Base-by-base conservation (phyloP, 2,888 invertebrate species). In the Tinea trinotella region DNA sequence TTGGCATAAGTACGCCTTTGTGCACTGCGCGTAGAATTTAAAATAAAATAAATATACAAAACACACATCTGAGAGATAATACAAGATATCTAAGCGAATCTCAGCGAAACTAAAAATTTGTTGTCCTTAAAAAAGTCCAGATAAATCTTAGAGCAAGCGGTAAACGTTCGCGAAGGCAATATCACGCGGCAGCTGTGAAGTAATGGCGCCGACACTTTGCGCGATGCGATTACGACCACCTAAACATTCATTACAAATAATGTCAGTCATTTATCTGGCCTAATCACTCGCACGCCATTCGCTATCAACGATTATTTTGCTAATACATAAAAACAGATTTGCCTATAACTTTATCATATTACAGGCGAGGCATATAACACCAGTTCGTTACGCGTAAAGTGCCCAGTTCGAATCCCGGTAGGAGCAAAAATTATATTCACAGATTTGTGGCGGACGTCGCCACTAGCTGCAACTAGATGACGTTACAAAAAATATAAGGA, bases 181-280 rank as follows among this genome's bases (percentile, higher is more conserved):
- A 84, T 81, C 79, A 78, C 75, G 76, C 82, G 76, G 77, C 84
- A 83, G 84, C 83, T 83, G 83, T 68, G 74, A 68, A 71, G 81
- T 82, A 80, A 84, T 84, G 83, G 84, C 79, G 80, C 74, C 78
- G 80, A 78, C 83, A 83, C 81, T 84, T 83, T 81, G 74, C 81
- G 80, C 82, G 80, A 81, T 82, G 79, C 76, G 80, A 84, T 84
- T 83, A 84, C 83, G 84, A 77, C 79, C 81, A 82, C 81, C 84
- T 84, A 84, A 84, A 85, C 84, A 85, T 85, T 84, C 83, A 84
- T 85, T 85, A 85, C 83, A 76, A 78, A 75, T 84, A 83, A 85
- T 84, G 82, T 78, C 83, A 75, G 79, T 81, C 82, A 82, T 85
- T 83, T 84, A 84, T 84, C 78, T 79, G 74, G 71, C 76, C 80